Evolutionary conservation across 1,140 invertebrate genomes (phyloP).

Genomic region (Panulirus ornatus): DNA sequence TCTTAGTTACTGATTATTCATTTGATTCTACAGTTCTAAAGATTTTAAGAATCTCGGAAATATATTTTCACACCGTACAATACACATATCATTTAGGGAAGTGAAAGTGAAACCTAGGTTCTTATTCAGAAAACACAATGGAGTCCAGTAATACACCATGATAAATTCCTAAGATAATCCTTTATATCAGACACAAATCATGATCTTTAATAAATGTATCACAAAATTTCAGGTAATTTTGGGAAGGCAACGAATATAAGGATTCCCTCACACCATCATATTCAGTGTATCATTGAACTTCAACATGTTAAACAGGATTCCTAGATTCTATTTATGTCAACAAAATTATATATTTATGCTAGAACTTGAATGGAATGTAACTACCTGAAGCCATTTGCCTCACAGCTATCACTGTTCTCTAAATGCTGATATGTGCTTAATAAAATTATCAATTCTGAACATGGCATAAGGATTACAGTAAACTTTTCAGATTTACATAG

Average conservation of each 20-base stretch:
- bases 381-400: not conserved
- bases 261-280: too few species aligned
- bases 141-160: not conserved
- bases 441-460: not conserved
- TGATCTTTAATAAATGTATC: not conserved
- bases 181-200: not conserved
- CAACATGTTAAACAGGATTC: not conserved
- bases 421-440: constrained; percentile 26
- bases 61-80: constrained; percentile 29
- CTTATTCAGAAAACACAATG: not conserved
- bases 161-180: not conserved
- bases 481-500: too few species aligned
- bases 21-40: constrained; percentile 52
- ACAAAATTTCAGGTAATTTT: too few species aligned
- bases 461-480: not conserved
- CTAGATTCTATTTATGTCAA: constrained; percentile 3
- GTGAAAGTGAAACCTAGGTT: constrained; percentile 1
- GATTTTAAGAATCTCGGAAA: constrained; percentile 4
- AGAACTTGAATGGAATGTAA: constrained; percentile 27
- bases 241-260: too few species aligned
- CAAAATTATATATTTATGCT: constrained; percentile 22
- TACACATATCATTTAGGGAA: constrained; percentile 14
- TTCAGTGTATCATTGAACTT: not conserved
- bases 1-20: constrained; percentile 37
- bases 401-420: not conserved